A percentile compares a stretch with the other conserved stretches of the same genome.
Evolutionary conservation across 2,888 invertebrate genomes (phyloP).

Genomic region (Hecatera dysodea): DNA sequence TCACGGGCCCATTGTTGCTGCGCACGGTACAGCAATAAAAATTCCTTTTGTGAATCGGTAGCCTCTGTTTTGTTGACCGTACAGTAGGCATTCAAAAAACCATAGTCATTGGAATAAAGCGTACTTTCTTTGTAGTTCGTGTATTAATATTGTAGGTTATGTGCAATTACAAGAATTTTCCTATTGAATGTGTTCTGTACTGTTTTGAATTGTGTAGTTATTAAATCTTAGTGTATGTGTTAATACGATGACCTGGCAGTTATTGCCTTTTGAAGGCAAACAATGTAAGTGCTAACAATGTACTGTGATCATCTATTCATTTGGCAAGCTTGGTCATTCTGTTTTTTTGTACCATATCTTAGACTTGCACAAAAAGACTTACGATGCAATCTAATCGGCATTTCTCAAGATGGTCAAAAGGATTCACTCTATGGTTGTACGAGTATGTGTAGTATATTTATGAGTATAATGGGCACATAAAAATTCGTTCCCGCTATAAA

Average conservation of each 20-base stretch:
- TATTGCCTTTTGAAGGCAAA: conserved; percentile 3
- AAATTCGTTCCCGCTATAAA: too few relatives aligned
- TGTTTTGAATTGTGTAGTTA: conserved; percentile 36
- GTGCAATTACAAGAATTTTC: conserved; percentile 45
- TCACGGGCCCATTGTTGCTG: conserved; percentile 78
- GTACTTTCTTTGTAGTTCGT: conserved; percentile 42
- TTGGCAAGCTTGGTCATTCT: conserved; percentile 3
- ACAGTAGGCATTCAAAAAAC: conserved; percentile 65
- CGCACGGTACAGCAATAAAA: conserved; percentile 73
- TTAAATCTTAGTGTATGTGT: conserved; percentile 24
- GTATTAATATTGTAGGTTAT: conserved; percentile 51
- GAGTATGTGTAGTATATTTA: too few relatives aligned
- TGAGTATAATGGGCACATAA: too few relatives aligned
- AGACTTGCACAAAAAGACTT: not conserved
- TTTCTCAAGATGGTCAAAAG: too few relatives aligned
- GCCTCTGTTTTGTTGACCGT: conserved; percentile 76
- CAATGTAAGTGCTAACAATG: conserved; percentile 9
- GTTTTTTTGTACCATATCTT: not conserved
- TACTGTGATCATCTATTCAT: conserved; percentile 6
- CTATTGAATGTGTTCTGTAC: conserved; percentile 10
- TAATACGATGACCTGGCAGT: conserved; percentile 33
- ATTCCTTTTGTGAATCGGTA: conserved; percentile 73
- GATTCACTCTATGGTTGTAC: too few relatives aligned
- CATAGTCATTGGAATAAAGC: conserved; percentile 71
- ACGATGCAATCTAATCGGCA: too few relatives aligned